These are phyloP conservation scores for Clunio marinus DNA, from an alignment of 2,888 invertebrate genomes.

Conservation along the genomic window DNA sequence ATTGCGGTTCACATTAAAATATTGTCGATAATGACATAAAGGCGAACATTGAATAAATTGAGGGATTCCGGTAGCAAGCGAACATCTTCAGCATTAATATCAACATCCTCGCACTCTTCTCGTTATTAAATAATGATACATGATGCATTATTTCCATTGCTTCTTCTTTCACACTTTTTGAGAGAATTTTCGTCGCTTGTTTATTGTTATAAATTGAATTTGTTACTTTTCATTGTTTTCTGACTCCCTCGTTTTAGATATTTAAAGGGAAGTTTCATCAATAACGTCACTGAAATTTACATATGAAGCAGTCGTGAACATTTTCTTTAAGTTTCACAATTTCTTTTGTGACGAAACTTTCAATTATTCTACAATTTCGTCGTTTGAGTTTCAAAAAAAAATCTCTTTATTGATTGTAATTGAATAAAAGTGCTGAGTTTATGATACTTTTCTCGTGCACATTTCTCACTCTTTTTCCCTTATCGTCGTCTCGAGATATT, in stretches of 20 bases:
- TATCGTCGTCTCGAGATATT: conserved; percentile 23
- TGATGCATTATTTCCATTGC: neutral
- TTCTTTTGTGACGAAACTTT: too few relatives aligned
- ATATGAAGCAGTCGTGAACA: too few relatives aligned
- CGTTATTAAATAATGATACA: conserved; percentile 39
- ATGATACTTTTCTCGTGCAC: conserved; percentile 29
- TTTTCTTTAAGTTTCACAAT: too few relatives aligned
- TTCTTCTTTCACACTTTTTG: conserved; percentile 3
- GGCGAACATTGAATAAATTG: conserved; percentile 41
- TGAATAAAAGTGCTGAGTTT: conserved; percentile 40
- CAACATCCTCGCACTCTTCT: neutral
- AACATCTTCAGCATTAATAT: conserved; percentile 25
- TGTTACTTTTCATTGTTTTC: conserved; percentile 39
- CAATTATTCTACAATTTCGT: conserved; percentile 19
- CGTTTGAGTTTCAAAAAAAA: neutral
- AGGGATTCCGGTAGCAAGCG: conserved; percentile 41
- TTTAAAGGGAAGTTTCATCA: neutral
- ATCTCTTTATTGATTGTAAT: conserved; percentile 39
- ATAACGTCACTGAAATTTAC: too few relatives aligned
- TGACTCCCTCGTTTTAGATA: neutral
- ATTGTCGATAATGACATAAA: conserved; percentile 38
- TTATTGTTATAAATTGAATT: conserved; percentile 39
- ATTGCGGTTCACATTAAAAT: conserved; percentile 14
- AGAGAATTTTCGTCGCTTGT: conserved; percentile 12
- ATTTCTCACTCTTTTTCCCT: neutral